phyloP scores from a whole-genome alignment of 2,888 invertebrate species.

The Orthonychiurus folsomi region DNA sequence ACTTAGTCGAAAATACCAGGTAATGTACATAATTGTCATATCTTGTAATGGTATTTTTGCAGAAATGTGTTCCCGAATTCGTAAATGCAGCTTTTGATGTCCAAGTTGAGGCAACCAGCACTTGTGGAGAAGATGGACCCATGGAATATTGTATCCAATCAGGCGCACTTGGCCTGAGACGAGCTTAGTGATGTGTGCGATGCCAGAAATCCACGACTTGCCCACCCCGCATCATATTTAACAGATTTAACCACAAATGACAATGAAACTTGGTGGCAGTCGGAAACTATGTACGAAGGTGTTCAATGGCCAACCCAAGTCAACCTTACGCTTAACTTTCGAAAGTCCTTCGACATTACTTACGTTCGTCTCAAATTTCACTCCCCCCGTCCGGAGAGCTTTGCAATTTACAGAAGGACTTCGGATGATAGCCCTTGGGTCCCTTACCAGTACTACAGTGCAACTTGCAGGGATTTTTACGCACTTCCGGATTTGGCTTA shows the following conservation, averaged over 20 bases:
- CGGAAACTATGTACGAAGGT: conserved; percentile 91
- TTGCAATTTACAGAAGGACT: conserved; percentile 83
- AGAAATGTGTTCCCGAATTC: conserved; percentile 93
- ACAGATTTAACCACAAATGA: conserved; percentile 87
- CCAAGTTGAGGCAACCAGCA: conserved; percentile 86
- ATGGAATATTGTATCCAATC: conserved; percentile 88
- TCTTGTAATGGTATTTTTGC: conserved; percentile 44
- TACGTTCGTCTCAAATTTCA: conserved; percentile 89
- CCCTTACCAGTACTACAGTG: conserved; percentile 86
- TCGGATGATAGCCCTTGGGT: conserved; percentile 71
- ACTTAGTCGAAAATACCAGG: too few relatives aligned
- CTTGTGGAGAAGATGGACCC: conserved; percentile 74
- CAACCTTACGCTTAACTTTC: conserved; percentile 78
- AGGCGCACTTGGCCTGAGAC: conserved; percentile 56
- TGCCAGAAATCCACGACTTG: conserved; percentile 49
- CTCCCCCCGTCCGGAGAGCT: conserved; percentile 93
- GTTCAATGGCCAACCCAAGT: conserved; percentile 85
- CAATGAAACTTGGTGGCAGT: conserved; percentile 94
- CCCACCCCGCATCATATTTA: conserved; percentile 65
- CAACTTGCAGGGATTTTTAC: conserved; percentile 86
- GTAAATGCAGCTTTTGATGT: conserved; percentile 90
- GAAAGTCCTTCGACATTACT: conserved; percentile 94
- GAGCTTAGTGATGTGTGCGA: conserved; percentile 74
- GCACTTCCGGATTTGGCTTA: conserved; percentile 67
- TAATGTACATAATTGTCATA: too few relatives aligned